Base-by-base conservation (phyloP, 2,113 vertebrate genomes). In the Upupa epops region DNA sequence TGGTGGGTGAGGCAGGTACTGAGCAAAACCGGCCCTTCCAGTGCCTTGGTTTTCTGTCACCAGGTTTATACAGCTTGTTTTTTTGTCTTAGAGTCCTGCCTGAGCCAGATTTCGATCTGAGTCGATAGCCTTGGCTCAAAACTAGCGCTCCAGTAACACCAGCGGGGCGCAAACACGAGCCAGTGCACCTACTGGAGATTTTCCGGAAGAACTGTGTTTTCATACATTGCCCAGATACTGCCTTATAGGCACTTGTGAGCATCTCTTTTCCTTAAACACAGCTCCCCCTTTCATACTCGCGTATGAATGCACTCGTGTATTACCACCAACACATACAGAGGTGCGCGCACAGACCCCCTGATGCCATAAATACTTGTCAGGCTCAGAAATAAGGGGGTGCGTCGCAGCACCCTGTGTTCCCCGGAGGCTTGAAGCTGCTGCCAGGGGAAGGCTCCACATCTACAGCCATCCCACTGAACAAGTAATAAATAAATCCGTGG, bases 31-130 rank as follows among this genome's bases (percentile, higher is more conserved):
- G 2, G 13, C 66, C 32, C 60, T 82, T 59, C 88, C 80, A 21
- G 54, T 3, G 24, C 45, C 7, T 0, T 1, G 1, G 56, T 2
- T 59, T 83, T 32, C 63, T 55, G 8, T 5, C 29, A 0, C 49
- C 16, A 11, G 25, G 6, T 5, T 63, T 15, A 3, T 9, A 36
- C 17, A 0, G 13, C 45, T 92, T 7, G 2, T 25, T 61, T 52
- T 28, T 31, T 31, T 6, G 0, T 17, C 31, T 45, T 3, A 3
- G 61, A 55, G 32, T 54, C 45, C 51, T 22, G 79, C 52, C 52
- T 2, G 14, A 68, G 32, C 52, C 1, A 19, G 7, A 11, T 78
- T 78, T 63, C 0, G 1, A 32, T 61, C 20, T 1, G 3, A 77
- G 40, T 24, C 3, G 17, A 54, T 15, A 13, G 60, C 11, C 52